Base-by-base conservation (phyloP, 2,113 vertebrate species). In the Struthidea cinerea region DNA sequence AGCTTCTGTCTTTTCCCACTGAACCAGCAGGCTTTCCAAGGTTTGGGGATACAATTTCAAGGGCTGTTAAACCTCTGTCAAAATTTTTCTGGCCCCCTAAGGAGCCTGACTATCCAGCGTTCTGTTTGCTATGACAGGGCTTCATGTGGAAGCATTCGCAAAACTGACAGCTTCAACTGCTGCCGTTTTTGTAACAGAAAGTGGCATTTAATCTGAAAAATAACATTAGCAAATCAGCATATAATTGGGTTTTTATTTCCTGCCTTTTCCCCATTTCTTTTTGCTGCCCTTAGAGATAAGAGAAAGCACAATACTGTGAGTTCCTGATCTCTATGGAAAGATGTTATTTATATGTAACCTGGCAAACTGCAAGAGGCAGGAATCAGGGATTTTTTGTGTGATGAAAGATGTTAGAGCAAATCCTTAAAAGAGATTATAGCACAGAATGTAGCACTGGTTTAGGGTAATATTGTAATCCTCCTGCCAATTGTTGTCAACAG, bases 11-110 rank as follows among this genome's bases (percentile, higher is more conserved):
- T 96, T 98, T 98, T 98, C 96, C 95, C 98, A 98, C 96, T 98
- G 97, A 98, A 98, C 93, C 98, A 98, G 98, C 98, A 98, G 98
- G 98, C 94, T 97, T 96, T 98, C 96, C 75, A 97, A 97, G 96
- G 96, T 97, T 98, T 96, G 94, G 94, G 94, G 98, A 98, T 98
- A 98, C 97, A 97, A 98, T 98, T 98, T 98, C 98, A 98, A 98
- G 98, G 98, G 97, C 98, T 98, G 98, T 98, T 98, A 98, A 98
- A 98, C 96, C 97, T 98, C 98, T 98, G 97, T 98, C 98, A 98
- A 97, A 98, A 97, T 98, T 98, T 98, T 97, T 97, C 96, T 97
- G 98, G 93, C 98, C 98, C 97, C 98, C 98, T 98, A 96, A 97
- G 96, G 98, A 96, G 97, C 80, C 81, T 94, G 97, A 96, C 97